Base-by-base conservation (phyloP, 2,113 vertebrate species). In the Oryzias curvinotus region DNA sequence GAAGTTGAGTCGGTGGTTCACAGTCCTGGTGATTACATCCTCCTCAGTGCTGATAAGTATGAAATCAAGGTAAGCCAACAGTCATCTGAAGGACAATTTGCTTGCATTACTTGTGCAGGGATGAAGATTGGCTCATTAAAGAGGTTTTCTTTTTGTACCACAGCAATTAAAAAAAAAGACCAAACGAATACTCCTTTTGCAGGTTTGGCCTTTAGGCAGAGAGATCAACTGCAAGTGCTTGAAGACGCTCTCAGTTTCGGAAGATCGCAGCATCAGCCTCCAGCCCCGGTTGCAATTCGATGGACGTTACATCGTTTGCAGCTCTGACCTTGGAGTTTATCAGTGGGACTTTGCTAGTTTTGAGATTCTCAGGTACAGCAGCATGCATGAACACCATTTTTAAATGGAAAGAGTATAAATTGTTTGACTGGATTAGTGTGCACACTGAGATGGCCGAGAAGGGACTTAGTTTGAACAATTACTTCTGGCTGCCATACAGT, bases 311-410 rank as follows among this genome's bases (percentile, higher is more conserved):
- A 96, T 99, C 17, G 92, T 98, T 49, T 99, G 97, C 91, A 96
- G 96, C 87, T 99, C 97, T 5, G 97, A 96, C 47, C 91, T 99
- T 7, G 97, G 97, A 49, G 89, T 99, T 17, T 97, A 96, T 86
- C 97, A 98, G 86, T 99, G 97, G 97, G 97, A 99, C 85, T 99
- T 99, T 62, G 91, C 97, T 87, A 99, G 96, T 88, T 99, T 97
- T 63, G 93, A 98, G 82, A 93, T 98, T 87, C 87, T 98, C 91
- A 96, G 97, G 97, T 98, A 94, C 58, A 63, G 26, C 4, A 1
- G 10, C 3, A 14, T 1, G 18, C n/a, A 23, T 14, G 3, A 36
- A 36, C 36, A 36, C 12, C 8, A 10, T 12, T 36, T 36, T 36
- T 36, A 8, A 8, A 36, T 12, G 36, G 36, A 36, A 36, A 12